Evolutionary conservation across 2,113 vertebrate species (phyloP), one percentile per base, ranked within the genome.

Genomic region (Suncus etruscus): DNA sequence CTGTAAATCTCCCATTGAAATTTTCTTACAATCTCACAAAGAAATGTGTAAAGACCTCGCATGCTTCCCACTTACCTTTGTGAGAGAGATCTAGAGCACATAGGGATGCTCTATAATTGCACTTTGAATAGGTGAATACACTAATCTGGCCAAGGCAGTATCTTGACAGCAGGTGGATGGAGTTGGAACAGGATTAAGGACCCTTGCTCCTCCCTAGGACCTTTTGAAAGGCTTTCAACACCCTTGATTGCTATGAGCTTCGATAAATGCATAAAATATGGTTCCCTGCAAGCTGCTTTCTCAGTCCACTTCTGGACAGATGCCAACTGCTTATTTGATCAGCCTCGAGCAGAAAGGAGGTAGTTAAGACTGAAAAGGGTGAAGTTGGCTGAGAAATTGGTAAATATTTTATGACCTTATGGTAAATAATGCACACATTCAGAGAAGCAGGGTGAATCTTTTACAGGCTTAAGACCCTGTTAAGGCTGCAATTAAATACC

Each of bases 381-480:
- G 32, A 83, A 95, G 93, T 89, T 16, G 0, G 90, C 85, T 81
- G 87, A 95, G 79, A 93, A 94, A 94, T 90, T 88, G 88, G 93
- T 97, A 94, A 96, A 97, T 97, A 96, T 95, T 97, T 97, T 92
- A 97, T 93, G 92, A 94, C 88, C 78, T 12, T 66, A 73, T 15
- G 9, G 95, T 96, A 97, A 97, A 96, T 96, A 96, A 95, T 95
- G 91, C 88, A 94, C 77, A 95, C 45, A 92, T 96, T 95, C 86
- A 96, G 92, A 94, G 95, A 94, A 94, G 94, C 94, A 96, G 95
- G 90, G 91, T 96, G 76, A 94, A 96, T 96, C 92, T 94, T 97
- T 97, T 95, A 96, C 90, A 90, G 81, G 16, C 47, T 39, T 63
- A 6, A 75, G 88, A 51, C 70, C 31, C 88, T 91, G 80, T 93